Evolutionary conservation across 2,113 vertebrate genomes (phyloP), one percentile per base, ranked within the genome.

Genomic region (Oxygymnocypris stewartii): DNA sequence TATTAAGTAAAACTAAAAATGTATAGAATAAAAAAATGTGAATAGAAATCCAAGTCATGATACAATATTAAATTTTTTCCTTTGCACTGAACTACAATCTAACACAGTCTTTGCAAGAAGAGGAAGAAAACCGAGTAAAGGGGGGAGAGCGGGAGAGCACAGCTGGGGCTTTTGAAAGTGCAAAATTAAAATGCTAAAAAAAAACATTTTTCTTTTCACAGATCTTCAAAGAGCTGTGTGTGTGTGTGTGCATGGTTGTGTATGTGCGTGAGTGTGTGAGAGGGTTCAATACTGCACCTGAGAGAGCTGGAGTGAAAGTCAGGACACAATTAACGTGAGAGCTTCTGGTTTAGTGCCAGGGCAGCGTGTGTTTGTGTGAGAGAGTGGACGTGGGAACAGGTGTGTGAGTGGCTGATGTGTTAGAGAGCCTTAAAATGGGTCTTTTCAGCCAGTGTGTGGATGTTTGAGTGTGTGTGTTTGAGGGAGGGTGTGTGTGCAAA

Each of bases 381-480:
- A 40, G 47, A 44, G 79, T 49, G 65, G 25, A 63, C 51, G 42
- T 47, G 85, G 82, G 88, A 88, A 86, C 88, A 88, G 88, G 88
- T 89, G 88, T 87, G 82, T 86, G 82, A 89, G 88, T 86, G 87
- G 84, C 81, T 84, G 81, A 86, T 84, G 87, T 86, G 73, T 78
- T 74, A 61, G 79, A 77, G 79, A 81, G 73, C 84, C 44, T 13
- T 12, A 61, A 63, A 69, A 59, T 67, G 74, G 79, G 49, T 81
- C 87, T 59, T 88, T 88, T 88, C 87, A 88, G 81, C 31, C 69
- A n/a, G 65, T 51, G 81, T 71, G 80, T 35, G 63, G n/a, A 77
- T 31, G 49, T 84, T 37, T 78, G 40, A 35, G 57, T 40, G 76
- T 81, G 65, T 86, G 69, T 76, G 51, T 86, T 51, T 86, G 67